Evolutionary conservation across 2,888 invertebrate species (phyloP).

Genomic region (Drosophila kanekoi): DNA sequence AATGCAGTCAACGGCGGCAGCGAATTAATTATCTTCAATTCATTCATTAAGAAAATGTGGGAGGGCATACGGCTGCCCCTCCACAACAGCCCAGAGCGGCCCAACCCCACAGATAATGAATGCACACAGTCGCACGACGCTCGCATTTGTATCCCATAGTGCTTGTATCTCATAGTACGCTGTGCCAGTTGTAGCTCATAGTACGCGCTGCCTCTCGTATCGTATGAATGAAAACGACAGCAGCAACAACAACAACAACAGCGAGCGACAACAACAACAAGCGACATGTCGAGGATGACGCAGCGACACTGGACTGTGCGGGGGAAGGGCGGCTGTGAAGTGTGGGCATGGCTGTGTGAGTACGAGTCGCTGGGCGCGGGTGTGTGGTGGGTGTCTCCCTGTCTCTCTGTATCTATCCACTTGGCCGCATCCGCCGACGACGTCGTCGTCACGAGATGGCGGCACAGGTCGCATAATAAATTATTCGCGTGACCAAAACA

Average conservation of each 20-base stretch:
- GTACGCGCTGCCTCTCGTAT: conserved; percentile 55
- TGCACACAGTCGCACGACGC: conserved; percentile 64
- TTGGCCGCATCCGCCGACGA: conserved; percentile 58
- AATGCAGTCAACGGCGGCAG: conserved; percentile 62
- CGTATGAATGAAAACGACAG: conserved; percentile 68
- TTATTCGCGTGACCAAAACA: conserved; percentile 81
- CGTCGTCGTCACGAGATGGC: conserved; percentile 67
- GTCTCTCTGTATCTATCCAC: conserved; percentile 57
- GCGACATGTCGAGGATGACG: conserved; percentile 53
- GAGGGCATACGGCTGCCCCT: conserved; percentile 35
- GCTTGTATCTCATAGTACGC: conserved; percentile 64
- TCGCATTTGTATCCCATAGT: conserved; percentile 57
- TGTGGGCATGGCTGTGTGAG: conserved; percentile 29
- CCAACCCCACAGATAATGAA: conserved; percentile 62
- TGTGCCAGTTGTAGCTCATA: conserved; percentile 61
- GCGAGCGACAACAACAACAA: conserved; percentile 30
- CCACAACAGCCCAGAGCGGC: not conserved
- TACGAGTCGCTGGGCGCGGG: conserved; percentile 6
- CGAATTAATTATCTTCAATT: conserved; percentile 81
- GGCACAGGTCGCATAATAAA: conserved; percentile 77
- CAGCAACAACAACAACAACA: conserved; percentile 40
- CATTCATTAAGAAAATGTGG: conserved; percentile 79
- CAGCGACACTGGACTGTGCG: conserved; percentile 29
- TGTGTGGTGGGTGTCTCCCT: conserved; percentile 45
- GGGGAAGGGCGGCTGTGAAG: conserved; percentile 29